Evolutionary conservation across 1,140 invertebrate genomes (phyloP), one percentile per base, ranked within the genome.

Genomic region (Cyclargus thomasi): DNA sequence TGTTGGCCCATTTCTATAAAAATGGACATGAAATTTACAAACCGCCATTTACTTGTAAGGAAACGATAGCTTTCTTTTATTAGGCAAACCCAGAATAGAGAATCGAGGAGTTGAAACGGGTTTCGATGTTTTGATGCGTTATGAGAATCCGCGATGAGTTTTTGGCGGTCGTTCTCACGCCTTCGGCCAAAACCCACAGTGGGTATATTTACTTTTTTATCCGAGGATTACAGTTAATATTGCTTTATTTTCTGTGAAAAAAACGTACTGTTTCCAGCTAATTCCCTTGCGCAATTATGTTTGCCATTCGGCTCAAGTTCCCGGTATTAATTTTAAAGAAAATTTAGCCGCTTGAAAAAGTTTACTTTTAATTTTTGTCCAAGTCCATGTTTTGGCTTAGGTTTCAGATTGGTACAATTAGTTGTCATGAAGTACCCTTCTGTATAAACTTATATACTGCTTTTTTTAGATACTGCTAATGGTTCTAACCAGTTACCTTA

Each of bases 141-240:
- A 78, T 85, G 80, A 81, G 79, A 82, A 85, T 83, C 78, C 77
- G 71, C 83, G 83, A 85, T 81, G 81, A 68, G 74, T 68, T 72
- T 82, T 81, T 80, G 74, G 75, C 73, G 74, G 74, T 74, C 71
- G 77, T 85, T 85, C 82, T 85, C 82, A 85, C 82, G 82, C 72
- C 75, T 78, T 62, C 69, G 55, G 70, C 74, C 55, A 20, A 59
- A 59, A 59, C 55, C 14, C 20, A 20, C 8, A 20, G 18, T 18
- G 3, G 53, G 18, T 20, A 22, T 59, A 21, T 20, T 59, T 21
- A 59, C 55, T 59, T 59, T 59, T 55, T 18, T 59, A 21, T 20
- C 55, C 55, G 20, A 20, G 55, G 18, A 4, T 59, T 59, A 11
- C 0, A 59, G 55, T 11, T 20, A 11, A 59, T 20, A 59, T 20